Conservation (phyloP, 2,113 vertebrate species). For the Serinus canaria region DNA sequence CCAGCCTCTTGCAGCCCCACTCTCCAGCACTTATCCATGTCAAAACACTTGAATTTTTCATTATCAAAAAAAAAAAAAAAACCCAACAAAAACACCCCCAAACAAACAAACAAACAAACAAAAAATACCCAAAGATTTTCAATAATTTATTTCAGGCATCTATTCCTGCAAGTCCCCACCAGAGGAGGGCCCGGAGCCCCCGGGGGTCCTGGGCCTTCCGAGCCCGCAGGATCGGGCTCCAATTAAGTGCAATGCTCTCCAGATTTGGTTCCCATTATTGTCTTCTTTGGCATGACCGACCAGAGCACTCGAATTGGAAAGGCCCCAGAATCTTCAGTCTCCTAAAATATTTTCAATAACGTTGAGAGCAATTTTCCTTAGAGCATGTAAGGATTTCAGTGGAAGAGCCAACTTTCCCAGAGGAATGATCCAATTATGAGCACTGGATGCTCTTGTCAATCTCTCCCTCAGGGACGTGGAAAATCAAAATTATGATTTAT, state of each 20-base stretch:
- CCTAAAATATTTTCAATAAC: constrained; percentile 56
- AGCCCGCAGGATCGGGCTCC: background rate
- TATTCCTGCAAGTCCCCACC: background rate
- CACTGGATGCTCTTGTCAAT: constrained; percentile 57
- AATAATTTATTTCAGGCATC: background rate
- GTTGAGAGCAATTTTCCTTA: constrained; percentile 59
- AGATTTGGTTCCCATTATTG: constrained; percentile 50
- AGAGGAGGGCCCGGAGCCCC: background rate
- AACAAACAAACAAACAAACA: background rate
- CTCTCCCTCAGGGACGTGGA: constrained; percentile 58
- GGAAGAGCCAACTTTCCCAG: constrained; percentile 52
- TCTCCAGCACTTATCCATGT: background rate
- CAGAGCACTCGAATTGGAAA: constrained; percentile 40
- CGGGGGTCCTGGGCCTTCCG: background rate
- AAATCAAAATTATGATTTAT: constrained; percentile 68
- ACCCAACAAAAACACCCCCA: background rate
- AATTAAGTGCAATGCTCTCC: background rate
- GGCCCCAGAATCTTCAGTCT: constrained; percentile 45
- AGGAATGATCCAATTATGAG: constrained; percentile 69
- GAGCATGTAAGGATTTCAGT: constrained; percentile 59
- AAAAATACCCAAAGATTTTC: background rate
- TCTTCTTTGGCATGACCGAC: background rate
- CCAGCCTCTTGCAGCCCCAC: background rate
- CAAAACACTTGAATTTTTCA: background rate
- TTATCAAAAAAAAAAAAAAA: background rate